Evolutionary conservation across 2,113 vertebrate species (phyloP), one percentile per base, ranked within the genome.

Genomic region (Struthidea cinerea): DNA sequence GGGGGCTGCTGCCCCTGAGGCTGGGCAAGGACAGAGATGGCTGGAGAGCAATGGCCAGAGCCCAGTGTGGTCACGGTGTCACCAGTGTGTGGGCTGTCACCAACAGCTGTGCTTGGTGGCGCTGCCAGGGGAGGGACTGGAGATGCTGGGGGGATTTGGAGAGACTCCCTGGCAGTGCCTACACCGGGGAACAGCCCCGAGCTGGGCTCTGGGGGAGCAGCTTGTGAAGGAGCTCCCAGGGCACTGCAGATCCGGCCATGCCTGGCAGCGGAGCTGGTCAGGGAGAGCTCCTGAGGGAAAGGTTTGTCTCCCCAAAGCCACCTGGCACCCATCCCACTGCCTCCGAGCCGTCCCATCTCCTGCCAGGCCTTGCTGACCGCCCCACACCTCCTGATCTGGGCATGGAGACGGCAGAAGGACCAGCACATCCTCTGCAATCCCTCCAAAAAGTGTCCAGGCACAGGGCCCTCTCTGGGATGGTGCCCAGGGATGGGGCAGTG

Each of bases 31-130:
- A n/a, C 42, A 24, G 53, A 42, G 16, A 27, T 4, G 4, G 5
- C 30, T 1, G 1, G 44, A 50, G 59, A 57, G 16, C 0, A 0
- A 18, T 35, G 42, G 37, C 24, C 1, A 3, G 35, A 57, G 69
- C 52, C 52, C 4, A 1, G 9, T 15, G 47, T 8, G 2, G 56
- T 42, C 67, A n/a, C 0, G 0, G n/a, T 11, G 49, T 32, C 26
- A 32, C 33, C 1, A 2, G 35, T 33, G 35, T 1, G 1, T 26
- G 87, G 41, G 44, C 60, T 78, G 46, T 41, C 76, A 52, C n/a
- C 52, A 59, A 10, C 78, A 59, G 13, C 47, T 0, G 3, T 32
- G n/a, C 2, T 1, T 0, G 0, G 24, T 8, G n/a, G 11, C 65
- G 37, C n/a, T 35, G 85, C 28, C 2, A 3, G 2, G 13, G 16